Conservation (phyloP, 1,140 invertebrate species). For the Trialeurodes vaporariorum region DNA sequence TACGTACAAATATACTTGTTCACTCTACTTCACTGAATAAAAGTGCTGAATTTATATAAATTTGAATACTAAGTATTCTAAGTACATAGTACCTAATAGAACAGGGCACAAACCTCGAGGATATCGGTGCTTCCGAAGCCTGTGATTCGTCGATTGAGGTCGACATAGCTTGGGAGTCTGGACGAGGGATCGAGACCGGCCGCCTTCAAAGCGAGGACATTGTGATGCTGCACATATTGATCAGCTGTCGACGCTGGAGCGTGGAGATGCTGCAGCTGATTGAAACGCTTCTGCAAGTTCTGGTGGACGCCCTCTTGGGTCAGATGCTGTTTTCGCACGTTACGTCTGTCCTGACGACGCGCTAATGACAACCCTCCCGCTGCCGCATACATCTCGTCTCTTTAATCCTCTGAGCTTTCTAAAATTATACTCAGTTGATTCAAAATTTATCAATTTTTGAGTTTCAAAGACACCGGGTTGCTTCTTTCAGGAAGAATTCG, state of each 20-base stretch:
- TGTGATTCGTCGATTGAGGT: slow-evolving; percentile 19
- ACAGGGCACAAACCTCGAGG: slow-evolving; percentile 16
- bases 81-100: not conserved
- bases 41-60: not conserved
- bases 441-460: too few species aligned
- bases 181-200: slow-evolving; percentile 18
- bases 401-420: not conserved
- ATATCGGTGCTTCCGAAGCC: slow-evolving; percentile 19
- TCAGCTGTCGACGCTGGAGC: slow-evolving; percentile 20
- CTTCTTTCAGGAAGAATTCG: not conserved
- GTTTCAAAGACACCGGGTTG: not conserved
- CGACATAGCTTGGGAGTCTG: slow-evolving; percentile 20
- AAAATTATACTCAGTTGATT: too few species aligned
- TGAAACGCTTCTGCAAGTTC: slow-evolving; percentile 26
- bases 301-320: slow-evolving; percentile 24
- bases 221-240: slow-evolving; percentile 15
- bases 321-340: slow-evolving; percentile 24
- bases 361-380: slow-evolving; percentile 58
- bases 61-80: not conserved
- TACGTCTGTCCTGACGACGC: slow-evolving; percentile 47
- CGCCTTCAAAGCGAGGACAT: slow-evolving; percentile 13
- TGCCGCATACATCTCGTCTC: slow-evolving; percentile 50
- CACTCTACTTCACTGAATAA: too few species aligned
- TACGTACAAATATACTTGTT: too few species aligned
- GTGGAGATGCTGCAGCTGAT: slow-evolving; percentile 28